Percentiles rank a stretch among this genome's conserved stretches.
Conservation (phyloP, 37 sponge, comb jelly and placozoan genomes). For the Ephydatia muelleri region DNA sequence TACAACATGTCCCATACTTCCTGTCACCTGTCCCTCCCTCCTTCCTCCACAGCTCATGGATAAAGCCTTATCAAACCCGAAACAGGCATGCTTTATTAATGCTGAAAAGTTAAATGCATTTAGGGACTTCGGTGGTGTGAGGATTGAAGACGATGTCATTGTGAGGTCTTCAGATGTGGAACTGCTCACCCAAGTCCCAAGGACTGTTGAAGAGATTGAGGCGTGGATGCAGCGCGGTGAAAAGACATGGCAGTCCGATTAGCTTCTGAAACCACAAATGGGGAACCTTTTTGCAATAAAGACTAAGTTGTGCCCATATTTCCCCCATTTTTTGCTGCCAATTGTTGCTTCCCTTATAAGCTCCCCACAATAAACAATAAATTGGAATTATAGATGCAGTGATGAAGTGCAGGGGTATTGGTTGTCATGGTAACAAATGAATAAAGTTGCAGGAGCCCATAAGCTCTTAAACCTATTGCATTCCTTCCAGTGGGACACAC, state of each 20-base stretch:
- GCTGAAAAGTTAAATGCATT: conserved; percentile 68
- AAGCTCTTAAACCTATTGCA: too few relatives aligned
- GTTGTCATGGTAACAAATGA: not conserved
- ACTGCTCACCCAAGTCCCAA: conserved; percentile 90
- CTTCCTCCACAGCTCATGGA: conserved; percentile 71
- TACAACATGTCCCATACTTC: not conserved
- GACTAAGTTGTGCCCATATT: too few relatives aligned
- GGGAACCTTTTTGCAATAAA: not conserved
- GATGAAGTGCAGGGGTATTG: not conserved
- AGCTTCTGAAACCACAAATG: not conserved
- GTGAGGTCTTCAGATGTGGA: conserved; percentile 84
- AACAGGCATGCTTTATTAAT: conserved; percentile 84
- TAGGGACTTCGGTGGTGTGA: conserved; percentile 90
- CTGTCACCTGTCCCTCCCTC: not conserved
- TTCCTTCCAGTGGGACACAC: too few relatives aligned
- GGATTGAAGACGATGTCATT: conserved; percentile 93
- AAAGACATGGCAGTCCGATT: conserved; percentile 51
- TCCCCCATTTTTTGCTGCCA: not conserved
- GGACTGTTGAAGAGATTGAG: conserved; percentile 95
- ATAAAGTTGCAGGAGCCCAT: too few relatives aligned
- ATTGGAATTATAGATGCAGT: not conserved
- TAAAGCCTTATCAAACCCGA: conserved; percentile 71
- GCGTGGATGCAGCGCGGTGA: conserved; percentile 86
- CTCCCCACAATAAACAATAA: not conserved
- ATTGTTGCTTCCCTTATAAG: not conserved